Evolutionary conservation across 2,113 vertebrate genomes (phyloP).

Genomic region (Sardina pilchardus): DNA sequence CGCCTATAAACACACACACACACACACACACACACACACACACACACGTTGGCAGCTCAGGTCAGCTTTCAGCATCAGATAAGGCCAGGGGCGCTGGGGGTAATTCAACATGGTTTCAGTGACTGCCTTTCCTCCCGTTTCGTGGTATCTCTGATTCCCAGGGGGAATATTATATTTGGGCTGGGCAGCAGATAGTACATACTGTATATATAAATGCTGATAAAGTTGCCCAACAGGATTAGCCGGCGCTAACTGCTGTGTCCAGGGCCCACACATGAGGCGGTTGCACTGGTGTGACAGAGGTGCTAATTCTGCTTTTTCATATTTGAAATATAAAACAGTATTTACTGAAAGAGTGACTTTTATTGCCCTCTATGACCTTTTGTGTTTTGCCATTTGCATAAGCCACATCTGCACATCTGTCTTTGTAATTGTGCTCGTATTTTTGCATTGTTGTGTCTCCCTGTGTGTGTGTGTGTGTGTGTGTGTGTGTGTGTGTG

Average conservation of each 20-base stretch:
- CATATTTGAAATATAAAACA: neutral
- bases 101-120: conserved; percentile 29
- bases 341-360: neutral
- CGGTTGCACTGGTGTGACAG: neutral
- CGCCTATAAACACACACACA: neutral
- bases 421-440: too few species aligned
- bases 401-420: too few species aligned
- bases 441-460: too few species aligned
- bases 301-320: neutral
- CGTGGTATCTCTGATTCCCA: conserved; percentile 9
- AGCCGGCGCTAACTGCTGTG: neutral
- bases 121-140: conserved; percentile 17
- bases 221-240: neutral
- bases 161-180: conserved; percentile 7
- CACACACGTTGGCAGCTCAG: neutral
- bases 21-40: neutral
- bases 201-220: neutral
- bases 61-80: conserved; percentile 27
- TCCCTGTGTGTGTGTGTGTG: too few species aligned
- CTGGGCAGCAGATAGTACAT: neutral
- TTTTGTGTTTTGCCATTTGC: neutral
- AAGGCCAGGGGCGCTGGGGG: neutral
- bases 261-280: neutral
- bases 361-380: neutral
- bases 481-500: too few species aligned